Evolutionary conservation across 2,888 invertebrate species (phyloP).

Genomic region (Ptychoptera contaminata): DNA sequence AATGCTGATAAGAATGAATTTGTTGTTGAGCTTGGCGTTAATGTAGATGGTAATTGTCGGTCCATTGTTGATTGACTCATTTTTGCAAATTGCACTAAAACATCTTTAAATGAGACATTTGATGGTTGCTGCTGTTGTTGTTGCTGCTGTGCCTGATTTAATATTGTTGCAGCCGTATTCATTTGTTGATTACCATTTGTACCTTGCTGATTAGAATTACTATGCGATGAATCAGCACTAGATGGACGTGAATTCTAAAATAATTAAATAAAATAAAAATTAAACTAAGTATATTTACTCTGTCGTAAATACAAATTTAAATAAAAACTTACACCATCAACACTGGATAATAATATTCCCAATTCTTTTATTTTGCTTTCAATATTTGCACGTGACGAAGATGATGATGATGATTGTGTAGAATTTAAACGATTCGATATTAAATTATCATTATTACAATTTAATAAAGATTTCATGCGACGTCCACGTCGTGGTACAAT

Average conservation of each 20-base stretch:
- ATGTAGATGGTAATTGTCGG: constrained; percentile 7
- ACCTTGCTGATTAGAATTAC: constrained; percentile 27
- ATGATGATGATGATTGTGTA: neutral
- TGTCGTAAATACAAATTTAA: neutral
- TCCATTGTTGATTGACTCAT: constrained; percentile 23
- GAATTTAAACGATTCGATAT: neutral
- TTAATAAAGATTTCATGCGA: constrained; percentile 33
- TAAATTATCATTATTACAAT: neutral
- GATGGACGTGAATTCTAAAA: constrained; percentile 27
- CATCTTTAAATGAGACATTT: constrained; percentile 48
- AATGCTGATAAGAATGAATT: constrained; percentile 9
- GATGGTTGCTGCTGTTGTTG: constrained; percentile 10
- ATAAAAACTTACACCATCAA: constrained; percentile 7
- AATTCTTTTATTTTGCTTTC: constrained; percentile 1
- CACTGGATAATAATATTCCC: constrained; percentile 9
- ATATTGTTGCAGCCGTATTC: constrained; percentile 6
- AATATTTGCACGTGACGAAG: neutral
- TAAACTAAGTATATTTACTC: neutral
- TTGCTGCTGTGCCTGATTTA: constrained; percentile 8
- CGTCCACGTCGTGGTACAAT: constrained; percentile 51
- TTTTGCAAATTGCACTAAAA: constrained; percentile 57
- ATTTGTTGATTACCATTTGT: constrained; percentile 16
- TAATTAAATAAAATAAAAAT: constrained; percentile 1
- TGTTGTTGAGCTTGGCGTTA: constrained; percentile 5
- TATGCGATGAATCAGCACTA: constrained; percentile 36